phyloP scores from a whole-genome alignment of 2,797 vertebrate species.

The Cossypha niveicapilla region DNA sequence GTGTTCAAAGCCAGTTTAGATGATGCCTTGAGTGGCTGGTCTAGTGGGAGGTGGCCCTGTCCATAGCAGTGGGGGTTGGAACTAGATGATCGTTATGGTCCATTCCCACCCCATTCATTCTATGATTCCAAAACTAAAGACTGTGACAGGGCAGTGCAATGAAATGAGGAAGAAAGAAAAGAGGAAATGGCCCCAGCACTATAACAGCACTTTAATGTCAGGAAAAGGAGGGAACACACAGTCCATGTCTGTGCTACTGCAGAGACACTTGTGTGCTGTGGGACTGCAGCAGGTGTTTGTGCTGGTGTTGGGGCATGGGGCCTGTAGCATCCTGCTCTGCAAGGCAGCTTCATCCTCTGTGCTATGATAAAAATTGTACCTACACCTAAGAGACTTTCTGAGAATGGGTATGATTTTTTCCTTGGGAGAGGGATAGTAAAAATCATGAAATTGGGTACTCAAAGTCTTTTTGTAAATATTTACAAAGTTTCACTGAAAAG shows the following conservation, averaged over 20 bases:
- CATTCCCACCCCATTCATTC: neutral
- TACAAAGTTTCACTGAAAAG: neutral
- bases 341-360: neutral
- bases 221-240: rapidly evolving
- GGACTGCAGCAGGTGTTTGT: neutral
- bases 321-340: neutral
- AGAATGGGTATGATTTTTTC: rapidly evolving
- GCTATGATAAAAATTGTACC: rapidly evolving
- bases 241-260: rapidly evolving
- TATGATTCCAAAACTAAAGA: neutral
- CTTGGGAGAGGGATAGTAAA: neutral
- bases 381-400: neutral
- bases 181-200: rapidly evolving
- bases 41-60: neutral
- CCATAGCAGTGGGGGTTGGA: neutral
- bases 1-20: neutral
- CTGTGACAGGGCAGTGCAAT: neutral
- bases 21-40: neutral
- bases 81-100: too few species aligned
- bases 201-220: neutral
- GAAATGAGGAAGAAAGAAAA: neutral
- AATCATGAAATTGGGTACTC: neutral
- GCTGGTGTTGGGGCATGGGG: too few species aligned
- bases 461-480: neutral
- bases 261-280: rapidly evolving